phyloP scores from a whole-genome alignment of 2,797 vertebrate species.

The Taenioides sp. region DNA sequence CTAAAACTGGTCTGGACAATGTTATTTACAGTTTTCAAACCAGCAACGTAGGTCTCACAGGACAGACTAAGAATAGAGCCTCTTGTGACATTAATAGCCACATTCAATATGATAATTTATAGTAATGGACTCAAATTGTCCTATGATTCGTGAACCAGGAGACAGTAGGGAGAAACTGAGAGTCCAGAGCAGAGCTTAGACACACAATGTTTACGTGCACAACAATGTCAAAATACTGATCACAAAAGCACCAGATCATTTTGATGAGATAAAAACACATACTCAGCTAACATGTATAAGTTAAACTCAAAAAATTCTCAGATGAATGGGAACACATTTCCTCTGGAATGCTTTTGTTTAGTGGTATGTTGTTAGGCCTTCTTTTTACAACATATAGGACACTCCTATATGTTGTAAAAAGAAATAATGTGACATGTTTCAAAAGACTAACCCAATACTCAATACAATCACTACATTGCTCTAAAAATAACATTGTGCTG shows the following conservation, averaged over 20 bases:
- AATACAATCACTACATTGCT: background rate
- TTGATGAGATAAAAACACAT: slow-evolving; percentile 1
- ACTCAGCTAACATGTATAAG: background rate
- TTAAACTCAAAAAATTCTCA: background rate
- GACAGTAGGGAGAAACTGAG: background rate
- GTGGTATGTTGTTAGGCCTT: too few species aligned
- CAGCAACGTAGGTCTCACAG: background rate
- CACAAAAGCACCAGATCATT: background rate
- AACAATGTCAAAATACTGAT: background rate
- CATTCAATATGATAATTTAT: background rate
- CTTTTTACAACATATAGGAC: too few species aligned
- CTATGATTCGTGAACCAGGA: background rate
- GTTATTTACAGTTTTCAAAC: background rate
- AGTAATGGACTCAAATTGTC: background rate
- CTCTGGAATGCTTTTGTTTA: background rate
- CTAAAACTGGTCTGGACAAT: slow-evolving; percentile 5
- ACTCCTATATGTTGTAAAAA: background rate
- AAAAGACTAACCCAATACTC: background rate
- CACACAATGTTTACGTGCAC: slow-evolving; percentile 16
- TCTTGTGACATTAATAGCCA: background rate
- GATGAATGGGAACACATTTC: background rate
- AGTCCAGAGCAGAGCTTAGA: slow-evolving; percentile 14
- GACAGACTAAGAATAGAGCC: background rate
- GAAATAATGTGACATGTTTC: background rate
- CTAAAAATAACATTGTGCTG: background rate